Conservation (phyloP, 2,113 vertebrate species). For the Gracilinanus agilis region DNA sequence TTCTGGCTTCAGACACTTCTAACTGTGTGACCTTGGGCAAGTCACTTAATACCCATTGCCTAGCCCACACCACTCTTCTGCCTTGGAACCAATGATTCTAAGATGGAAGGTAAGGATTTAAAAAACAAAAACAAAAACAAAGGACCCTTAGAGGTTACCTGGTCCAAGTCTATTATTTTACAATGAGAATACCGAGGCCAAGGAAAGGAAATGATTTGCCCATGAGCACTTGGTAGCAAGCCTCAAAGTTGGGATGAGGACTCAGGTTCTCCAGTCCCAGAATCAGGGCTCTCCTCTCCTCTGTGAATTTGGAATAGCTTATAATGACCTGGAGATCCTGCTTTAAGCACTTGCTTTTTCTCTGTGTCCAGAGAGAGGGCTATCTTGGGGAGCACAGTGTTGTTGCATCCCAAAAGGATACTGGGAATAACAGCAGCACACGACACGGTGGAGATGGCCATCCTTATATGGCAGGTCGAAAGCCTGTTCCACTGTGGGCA, state of each 20-base stretch:
- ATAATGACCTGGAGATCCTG: background rate
- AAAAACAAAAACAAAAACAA: no score
- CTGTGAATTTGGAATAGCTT: background rate
- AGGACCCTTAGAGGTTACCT: background rate
- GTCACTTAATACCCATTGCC: no score
- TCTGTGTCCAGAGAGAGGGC: background rate
- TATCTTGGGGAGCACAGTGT: accelerated
- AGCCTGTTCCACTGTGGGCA: slow-evolving; percentile 86
- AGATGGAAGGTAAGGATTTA: no score
- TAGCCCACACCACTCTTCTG: no score
- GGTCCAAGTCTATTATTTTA: background rate
- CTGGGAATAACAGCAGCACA: slow-evolving; percentile 88
- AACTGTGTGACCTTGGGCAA: no score
- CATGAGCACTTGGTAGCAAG: background rate
- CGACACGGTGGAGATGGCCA: slow-evolving; percentile 85
- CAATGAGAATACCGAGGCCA: background rate
- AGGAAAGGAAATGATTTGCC: background rate
- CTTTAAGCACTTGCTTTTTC: background rate
- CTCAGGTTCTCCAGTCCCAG: background rate
- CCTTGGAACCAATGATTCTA: no score
- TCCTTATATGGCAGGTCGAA: slow-evolving; percentile 80
- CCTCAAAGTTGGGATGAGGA: background rate
- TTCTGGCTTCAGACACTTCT: no score
- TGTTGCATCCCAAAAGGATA: slow-evolving; percentile 90
- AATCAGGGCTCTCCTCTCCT: background rate